Evolutionary conservation across 2,797 vertebrate species (phyloP).

Genomic region (Tamandua tetradactyla): DNA sequence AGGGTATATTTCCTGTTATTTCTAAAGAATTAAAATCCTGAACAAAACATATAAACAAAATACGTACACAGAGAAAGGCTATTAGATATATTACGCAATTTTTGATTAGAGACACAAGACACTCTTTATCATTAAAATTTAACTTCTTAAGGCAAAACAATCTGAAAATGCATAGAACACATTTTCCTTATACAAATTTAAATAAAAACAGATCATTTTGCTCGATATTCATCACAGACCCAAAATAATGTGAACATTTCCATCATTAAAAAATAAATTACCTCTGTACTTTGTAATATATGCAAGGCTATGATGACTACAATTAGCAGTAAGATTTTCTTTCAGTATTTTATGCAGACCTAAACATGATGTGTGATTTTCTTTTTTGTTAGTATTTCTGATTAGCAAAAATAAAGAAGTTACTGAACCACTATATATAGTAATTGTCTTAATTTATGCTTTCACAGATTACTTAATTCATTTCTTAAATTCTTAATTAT

Average conservation of each 20-base stretch:
- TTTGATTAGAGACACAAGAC: not conserved
- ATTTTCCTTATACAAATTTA: not conserved
- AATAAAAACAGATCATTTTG: not conserved
- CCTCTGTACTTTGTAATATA: not conserved
- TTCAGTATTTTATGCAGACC: not conserved
- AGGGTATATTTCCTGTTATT: not conserved
- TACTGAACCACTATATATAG: not conserved
- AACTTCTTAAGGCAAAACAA: constrained; percentile 4
- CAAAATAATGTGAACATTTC: not conserved
- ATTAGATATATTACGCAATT: not conserved
- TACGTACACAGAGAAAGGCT: not conserved
- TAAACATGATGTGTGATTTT: not conserved
- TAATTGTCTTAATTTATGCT: constrained; percentile 49
- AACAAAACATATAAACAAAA: not conserved
- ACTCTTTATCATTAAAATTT: not conserved
- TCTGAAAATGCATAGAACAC: not conserved
- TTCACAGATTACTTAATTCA: constrained; percentile 12
- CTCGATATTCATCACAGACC: not conserved
- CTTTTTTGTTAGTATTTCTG: not conserved
- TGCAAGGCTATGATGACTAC: not conserved
- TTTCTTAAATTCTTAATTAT: constrained; percentile 16
- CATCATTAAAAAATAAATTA: not conserved
- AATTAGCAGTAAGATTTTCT: not conserved
- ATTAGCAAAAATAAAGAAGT: not conserved
- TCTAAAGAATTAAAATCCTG: not conserved